Evolutionary conservation across 2,888 invertebrate species (phyloP).

Genomic region (Teleiodes luculella): DNA sequence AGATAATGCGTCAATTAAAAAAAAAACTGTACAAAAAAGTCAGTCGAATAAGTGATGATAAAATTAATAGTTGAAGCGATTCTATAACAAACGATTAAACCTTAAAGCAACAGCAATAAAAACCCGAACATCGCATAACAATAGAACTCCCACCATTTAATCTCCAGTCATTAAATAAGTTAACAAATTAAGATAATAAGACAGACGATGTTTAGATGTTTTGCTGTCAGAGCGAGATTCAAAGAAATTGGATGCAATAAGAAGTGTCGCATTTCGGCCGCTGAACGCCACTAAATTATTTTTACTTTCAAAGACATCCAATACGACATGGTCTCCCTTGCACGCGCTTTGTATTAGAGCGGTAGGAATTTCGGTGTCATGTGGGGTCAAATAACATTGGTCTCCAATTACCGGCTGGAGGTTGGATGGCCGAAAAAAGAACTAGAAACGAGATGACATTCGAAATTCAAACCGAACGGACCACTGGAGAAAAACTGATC

Average conservation of each 20-base stretch:
- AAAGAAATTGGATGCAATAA: conserved; percentile 5
- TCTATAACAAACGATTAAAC: neutral
- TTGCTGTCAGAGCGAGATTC: conserved; percentile 1
- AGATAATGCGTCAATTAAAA: neutral
- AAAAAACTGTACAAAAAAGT: neutral
- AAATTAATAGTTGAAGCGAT: neutral
- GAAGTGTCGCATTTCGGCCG: neutral
- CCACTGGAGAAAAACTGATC: neutral
- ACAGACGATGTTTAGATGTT: neutral
- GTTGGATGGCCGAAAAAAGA: conserved; percentile 20
- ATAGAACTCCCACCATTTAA: conserved; percentile 8
- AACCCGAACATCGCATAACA: neutral
- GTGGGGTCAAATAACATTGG: conserved; percentile 27
- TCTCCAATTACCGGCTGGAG: conserved; percentile 25
- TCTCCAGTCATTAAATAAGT: conserved; percentile 7
- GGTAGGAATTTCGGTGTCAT: conserved; percentile 21
- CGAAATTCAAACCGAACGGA: neutral
- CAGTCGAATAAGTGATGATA: neutral
- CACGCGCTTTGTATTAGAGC: neutral
- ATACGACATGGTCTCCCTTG: neutral
- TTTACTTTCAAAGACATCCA: conserved; percentile 4
- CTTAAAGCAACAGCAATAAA: neutral
- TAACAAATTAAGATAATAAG: conserved; percentile 12
- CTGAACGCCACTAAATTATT: neutral
- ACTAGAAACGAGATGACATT: conserved; percentile 12